phyloP scores from a whole-genome alignment of 2,888 invertebrate genomes.

The Ochlodes sylvanus region DNA sequence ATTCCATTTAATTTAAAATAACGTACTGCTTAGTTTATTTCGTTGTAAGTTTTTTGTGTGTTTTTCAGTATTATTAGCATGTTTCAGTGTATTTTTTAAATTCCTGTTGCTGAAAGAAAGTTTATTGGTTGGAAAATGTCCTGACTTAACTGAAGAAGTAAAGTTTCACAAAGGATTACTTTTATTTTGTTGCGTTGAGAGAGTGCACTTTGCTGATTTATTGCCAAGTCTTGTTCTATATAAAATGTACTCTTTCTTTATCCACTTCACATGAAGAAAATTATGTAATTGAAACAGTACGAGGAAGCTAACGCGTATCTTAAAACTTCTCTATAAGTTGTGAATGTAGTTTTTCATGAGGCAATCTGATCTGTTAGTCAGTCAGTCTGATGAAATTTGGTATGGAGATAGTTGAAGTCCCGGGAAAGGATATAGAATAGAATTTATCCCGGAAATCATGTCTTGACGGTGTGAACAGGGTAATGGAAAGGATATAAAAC shows the following conservation, averaged over 20 bases:
- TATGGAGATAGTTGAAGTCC: too few species aligned
- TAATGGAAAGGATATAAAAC: too few species aligned
- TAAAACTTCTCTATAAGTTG: not conserved
- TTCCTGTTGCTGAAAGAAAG: not conserved
- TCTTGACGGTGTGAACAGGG: too few species aligned
- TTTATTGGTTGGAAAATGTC: not conserved
- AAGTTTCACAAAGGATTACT: constrained; percentile 12
- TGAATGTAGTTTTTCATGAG: too few species aligned
- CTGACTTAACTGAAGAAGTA: constrained; percentile 1
- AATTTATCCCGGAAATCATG: too few species aligned
- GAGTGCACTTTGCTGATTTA: constrained; percentile 11
- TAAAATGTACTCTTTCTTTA: not conserved
- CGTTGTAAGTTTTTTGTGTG: not conserved
- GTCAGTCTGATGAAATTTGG: too few species aligned
- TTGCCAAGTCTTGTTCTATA: constrained; percentile 1
- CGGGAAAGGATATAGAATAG: too few species aligned
- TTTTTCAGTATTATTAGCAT: not conserved
- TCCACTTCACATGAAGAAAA: not conserved
- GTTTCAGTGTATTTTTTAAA: not conserved
- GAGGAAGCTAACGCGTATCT: too few species aligned
- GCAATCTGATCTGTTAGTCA: too few species aligned
- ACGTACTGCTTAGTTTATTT: too few species aligned
- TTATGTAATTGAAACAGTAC: not conserved
- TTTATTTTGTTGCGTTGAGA: constrained; percentile 11
- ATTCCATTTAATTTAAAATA: too few species aligned